Evolutionary conservation across 2,888 invertebrate genomes (phyloP), one percentile per base, ranked within the genome.

Genomic region (Galeruca laticollis): DNA sequence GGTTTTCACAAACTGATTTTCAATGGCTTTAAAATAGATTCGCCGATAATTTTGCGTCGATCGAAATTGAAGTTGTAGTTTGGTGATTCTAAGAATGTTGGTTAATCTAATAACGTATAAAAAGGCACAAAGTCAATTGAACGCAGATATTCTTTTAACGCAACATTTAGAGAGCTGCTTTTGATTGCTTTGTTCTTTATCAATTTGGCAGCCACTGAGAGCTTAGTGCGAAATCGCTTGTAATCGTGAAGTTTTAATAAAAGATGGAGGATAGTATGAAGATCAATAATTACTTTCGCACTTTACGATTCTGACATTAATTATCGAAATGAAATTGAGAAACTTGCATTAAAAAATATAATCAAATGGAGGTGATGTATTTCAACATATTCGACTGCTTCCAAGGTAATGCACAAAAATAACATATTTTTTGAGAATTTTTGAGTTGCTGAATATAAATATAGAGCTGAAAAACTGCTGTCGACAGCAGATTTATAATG

Each of bases 121-220:
- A 65, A 66, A 59, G 15, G 60, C 51, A 49, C 20, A 52, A 59
- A 66, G 66, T 51, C 59, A 65, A 69, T 69, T 60, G 65, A 60
- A 60, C 60, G 43, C 69, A 69, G 69, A 69, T 65, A 60, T 69
- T 65, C 54, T 65, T 69, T 65, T 65, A 69, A 56, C 56, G 60
- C 54, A 31, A 54, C 52, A 65, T 60, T 65, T 20, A 43, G 65
- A 47, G 47, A 60, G 40, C 69, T 69, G 69, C 15, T 10, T 65
- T 69, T 69, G 65, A 69, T 69, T 65, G 65, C 69, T 69, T 65
- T 66, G 66, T 51, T 66, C 65, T 65, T 35, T 65, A 47, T 43
- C 26, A 31, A 43, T 60, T 60, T 26, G 60, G 31, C 60, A 60
- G 43, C 43, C 21, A 47, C 10, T 20, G 49, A 49, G 33, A 60